Percentiles rank a stretch among this genome's conserved stretches.
Conservation (phyloP, 92 coral and sea anemone genomes). For the Pocillopora meandrina region DNA sequence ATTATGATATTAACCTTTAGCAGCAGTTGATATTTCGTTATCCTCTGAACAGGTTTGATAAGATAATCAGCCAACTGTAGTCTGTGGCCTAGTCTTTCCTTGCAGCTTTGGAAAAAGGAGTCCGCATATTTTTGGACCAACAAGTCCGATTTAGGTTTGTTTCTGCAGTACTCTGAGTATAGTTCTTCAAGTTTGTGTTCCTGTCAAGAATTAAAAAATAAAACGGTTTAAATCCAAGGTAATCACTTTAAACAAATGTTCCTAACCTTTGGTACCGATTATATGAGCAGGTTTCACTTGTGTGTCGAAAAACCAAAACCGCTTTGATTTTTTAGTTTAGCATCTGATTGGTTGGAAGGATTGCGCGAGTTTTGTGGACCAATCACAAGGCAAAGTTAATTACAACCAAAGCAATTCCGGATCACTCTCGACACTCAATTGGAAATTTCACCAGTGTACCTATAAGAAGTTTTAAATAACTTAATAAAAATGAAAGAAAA, state of each 20-base stretch:
- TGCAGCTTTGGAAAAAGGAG: slow-evolving; percentile 80
- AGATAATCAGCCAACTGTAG: slow-evolving; percentile 84
- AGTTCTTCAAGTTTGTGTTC: slow-evolving; percentile 80
- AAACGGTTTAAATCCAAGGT: not conserved
- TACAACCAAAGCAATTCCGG: too few species aligned
- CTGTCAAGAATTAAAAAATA: slow-evolving; percentile 33
- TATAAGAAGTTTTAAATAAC: too few species aligned
- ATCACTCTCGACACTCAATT: too few species aligned
- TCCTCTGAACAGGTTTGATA: slow-evolving; percentile 90
- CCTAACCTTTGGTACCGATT: too few species aligned
- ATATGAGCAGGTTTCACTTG: too few species aligned
- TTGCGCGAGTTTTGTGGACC: too few species aligned
- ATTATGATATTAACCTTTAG: slow-evolving; percentile 50
- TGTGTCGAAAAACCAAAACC: too few species aligned
- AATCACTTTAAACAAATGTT: not conserved
- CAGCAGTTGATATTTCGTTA: slow-evolving; percentile 84
- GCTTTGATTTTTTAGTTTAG: too few species aligned
- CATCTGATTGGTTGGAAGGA: too few species aligned
- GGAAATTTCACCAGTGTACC: too few species aligned
- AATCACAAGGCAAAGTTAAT: too few species aligned
- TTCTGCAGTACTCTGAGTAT: slow-evolving; percentile 78
- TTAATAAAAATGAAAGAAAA: too few species aligned
- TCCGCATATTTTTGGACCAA: slow-evolving; percentile 70
- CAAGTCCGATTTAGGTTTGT: slow-evolving; percentile 80
- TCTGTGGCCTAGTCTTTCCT: slow-evolving; percentile 75